Percentiles rank a stretch among this genome's conserved stretches.
These are phyloP conservation scores for Taphrorychus bicolor DNA, from an alignment of 2,888 invertebrate genomes.

Conservation along the genomic window DNA sequence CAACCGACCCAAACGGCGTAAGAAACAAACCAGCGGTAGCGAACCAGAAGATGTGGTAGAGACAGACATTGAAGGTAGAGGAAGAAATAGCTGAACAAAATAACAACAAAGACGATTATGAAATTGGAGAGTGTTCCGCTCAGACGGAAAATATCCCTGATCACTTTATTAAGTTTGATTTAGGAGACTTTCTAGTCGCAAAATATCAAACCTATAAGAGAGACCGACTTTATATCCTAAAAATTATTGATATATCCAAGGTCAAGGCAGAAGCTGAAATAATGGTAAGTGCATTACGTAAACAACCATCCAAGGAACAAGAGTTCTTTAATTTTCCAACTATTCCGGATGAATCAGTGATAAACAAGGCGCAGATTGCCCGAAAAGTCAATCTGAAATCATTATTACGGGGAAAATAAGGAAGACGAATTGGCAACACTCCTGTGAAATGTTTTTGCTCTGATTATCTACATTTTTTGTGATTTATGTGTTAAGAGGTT, in stretches of 20 bases:
- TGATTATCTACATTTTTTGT: background rate
- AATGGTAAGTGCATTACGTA: too few relatives aligned
- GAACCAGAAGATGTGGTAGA: background rate
- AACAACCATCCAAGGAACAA: background rate
- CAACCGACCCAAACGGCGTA: constrained; percentile 3
- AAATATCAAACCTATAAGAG: background rate
- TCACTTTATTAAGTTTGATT: background rate
- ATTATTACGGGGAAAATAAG: background rate
- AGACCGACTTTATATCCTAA: background rate
- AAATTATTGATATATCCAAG: background rate
- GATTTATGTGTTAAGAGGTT: background rate
- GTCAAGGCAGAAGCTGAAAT: background rate
- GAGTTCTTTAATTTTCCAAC: background rate
- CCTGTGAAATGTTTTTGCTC: background rate
- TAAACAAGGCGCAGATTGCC: background rate
- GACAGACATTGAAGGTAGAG: background rate
- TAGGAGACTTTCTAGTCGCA: background rate
- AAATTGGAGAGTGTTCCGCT: background rate
- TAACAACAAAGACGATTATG: background rate
- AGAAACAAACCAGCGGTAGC: background rate
- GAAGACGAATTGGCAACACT: background rate
- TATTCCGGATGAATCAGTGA: background rate
- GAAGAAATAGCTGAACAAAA: background rate
- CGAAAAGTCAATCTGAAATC: background rate
- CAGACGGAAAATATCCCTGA: background rate